These are phyloP conservation scores for Sarcophaga subvicina DNA, from an alignment of 2,888 invertebrate species.

Conservation along the genomic window DNA sequence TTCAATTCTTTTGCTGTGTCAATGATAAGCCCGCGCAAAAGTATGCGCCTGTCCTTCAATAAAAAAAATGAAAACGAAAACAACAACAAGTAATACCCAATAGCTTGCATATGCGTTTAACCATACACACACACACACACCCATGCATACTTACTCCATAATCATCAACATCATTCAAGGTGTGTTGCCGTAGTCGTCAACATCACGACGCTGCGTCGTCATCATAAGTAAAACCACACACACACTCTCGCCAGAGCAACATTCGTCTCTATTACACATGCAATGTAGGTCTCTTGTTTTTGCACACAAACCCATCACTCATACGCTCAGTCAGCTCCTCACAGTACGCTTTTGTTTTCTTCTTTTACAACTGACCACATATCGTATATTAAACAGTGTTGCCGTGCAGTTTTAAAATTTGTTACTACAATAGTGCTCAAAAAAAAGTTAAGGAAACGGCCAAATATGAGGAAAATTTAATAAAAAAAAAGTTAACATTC, in stretches of 20 bases:
- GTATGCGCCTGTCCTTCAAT: constrained; percentile 61
- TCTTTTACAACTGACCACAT: neutral
- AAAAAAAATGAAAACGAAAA: constrained; percentile 1
- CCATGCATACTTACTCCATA: neutral
- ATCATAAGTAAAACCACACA: constrained; percentile 9
- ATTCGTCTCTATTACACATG: constrained; percentile 21
- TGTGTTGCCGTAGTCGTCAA: neutral
- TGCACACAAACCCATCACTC: neutral
- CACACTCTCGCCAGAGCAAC: neutral
- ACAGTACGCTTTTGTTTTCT: neutral
- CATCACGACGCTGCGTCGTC: constrained; percentile 19
- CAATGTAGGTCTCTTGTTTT: constrained; percentile 17
- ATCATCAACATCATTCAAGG: constrained; percentile 7
- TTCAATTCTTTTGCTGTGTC: constrained; percentile 55
- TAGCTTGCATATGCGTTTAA: neutral
- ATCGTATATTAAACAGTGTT: neutral
- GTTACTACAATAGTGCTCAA: neutral
- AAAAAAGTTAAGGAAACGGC: too few species aligned
- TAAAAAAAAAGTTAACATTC: too few species aligned
- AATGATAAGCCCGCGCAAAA: constrained; percentile 64
- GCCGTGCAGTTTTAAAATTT: neutral
- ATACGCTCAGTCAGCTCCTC: constrained; percentile 13
- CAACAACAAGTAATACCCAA: neutral
- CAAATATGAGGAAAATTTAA: too few species aligned
- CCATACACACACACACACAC: neutral